Conservation (phyloP, 2,113 vertebrate species). For the Puma concolor region DNA sequence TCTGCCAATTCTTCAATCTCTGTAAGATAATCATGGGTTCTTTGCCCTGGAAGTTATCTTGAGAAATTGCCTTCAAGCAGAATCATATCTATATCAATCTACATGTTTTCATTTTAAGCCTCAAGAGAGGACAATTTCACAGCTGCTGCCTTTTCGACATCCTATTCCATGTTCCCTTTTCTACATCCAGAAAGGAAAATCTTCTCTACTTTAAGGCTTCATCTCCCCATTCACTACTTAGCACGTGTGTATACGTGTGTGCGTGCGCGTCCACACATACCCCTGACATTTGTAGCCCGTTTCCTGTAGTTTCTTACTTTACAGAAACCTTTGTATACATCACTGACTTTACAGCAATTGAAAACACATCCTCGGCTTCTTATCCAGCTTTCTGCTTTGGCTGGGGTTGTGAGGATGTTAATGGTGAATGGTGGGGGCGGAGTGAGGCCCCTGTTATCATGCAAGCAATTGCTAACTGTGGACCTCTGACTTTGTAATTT, state of each 20-base stretch:
- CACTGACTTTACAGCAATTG: slow-evolving; percentile 44
- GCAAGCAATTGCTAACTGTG: slow-evolving; percentile 91
- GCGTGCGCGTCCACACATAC: accelerated
- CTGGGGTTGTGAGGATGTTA: slow-evolving; percentile 72
- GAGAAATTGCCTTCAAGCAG: background rate
- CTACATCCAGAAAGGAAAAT: background rate
- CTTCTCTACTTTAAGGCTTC: background rate
- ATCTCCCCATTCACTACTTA: background rate
- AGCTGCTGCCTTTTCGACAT: background rate
- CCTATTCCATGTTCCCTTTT: background rate
- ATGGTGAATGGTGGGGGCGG: slow-evolving; percentile 78
- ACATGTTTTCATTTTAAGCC: background rate
- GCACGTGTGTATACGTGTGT: accelerated
- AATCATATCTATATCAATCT: background rate
- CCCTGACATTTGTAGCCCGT: too few species aligned
- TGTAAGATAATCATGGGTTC: background rate
- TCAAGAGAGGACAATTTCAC: background rate
- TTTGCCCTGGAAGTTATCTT: background rate
- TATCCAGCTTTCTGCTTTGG: slow-evolving; percentile 1
- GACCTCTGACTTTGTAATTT: slow-evolving; percentile 95
- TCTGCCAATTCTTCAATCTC: background rate
- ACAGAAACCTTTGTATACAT: slow-evolving; percentile 45
- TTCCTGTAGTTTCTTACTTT: background rate
- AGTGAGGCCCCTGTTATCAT: slow-evolving; percentile 89
- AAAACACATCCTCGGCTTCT: slow-evolving; percentile 64